phyloP scores from a whole-genome alignment of 2,113 vertebrate genomes.

The Burhinus oedicnemus region DNA sequence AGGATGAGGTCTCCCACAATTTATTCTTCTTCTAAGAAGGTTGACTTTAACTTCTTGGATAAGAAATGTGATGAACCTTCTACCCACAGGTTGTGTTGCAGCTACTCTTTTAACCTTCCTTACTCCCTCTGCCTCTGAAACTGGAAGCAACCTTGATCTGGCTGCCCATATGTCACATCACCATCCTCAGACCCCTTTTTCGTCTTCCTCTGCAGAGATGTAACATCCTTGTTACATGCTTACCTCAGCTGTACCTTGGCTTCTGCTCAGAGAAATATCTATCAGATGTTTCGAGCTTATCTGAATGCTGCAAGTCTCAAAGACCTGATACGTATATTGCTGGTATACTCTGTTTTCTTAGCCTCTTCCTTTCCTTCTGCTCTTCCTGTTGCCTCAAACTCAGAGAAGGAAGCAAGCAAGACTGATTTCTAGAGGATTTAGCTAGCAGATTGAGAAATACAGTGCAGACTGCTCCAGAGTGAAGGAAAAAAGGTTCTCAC shows the following conservation, averaged over 20 bases:
- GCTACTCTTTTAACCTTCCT: neutral
- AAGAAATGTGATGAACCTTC: neutral
- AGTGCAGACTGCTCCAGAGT: neutral
- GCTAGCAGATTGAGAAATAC: neutral
- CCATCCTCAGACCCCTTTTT: neutral
- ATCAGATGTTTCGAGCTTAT: neutral
- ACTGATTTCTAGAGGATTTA: neutral
- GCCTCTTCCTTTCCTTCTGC: neutral
- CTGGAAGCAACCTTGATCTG: neutral
- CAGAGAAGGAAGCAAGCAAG: neutral
- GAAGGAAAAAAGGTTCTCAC: neutral
- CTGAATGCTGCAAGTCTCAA: neutral
- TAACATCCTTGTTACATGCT: neutral
- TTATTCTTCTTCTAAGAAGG: neutral
- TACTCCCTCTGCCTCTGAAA: neutral
- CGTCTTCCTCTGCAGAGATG: neutral
- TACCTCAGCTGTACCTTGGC: neutral
- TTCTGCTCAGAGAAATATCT: neutral
- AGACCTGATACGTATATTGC: neutral
- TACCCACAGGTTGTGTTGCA: neutral
- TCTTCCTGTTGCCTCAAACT: neutral
- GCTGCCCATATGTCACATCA: neutral
- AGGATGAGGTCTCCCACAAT: neutral
- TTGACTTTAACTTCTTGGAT: neutral
- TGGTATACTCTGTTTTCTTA: neutral